phyloP scores from a whole-genome alignment of 2,113 vertebrate species.

The Bostrychus sinensis region DNA sequence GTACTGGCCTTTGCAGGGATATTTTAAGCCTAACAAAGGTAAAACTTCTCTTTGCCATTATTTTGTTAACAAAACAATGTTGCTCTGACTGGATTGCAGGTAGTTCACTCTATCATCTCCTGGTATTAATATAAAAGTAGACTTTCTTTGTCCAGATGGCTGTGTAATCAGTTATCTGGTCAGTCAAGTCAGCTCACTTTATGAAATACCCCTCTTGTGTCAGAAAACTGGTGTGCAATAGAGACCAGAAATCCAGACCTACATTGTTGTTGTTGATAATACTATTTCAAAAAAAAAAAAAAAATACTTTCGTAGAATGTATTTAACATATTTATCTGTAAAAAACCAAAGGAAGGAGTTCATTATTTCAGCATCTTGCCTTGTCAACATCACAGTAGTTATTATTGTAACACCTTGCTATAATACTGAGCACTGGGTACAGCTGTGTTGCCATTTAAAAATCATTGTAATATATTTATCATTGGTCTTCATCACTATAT shows the following conservation, averaged over 20 bases:
- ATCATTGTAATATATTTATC: constrained; percentile 47
- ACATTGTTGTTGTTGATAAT: constrained; percentile 43
- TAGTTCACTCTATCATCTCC: too few relatives aligned
- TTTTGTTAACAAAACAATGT: too few relatives aligned
- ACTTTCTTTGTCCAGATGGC: too few relatives aligned
- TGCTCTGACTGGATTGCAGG: too few relatives aligned
- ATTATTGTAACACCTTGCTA: constrained; percentile 41
- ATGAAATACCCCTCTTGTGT: constrained; percentile 32
- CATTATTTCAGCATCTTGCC: constrained; percentile 40
- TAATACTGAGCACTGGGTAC: constrained; percentile 65
- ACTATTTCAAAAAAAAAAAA: constrained; percentile 21
- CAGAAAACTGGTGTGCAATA: constrained; percentile 66
- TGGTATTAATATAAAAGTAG: too few relatives aligned
- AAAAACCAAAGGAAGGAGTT: constrained; percentile 54
- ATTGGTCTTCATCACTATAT: constrained; percentile 34
- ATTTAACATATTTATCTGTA: constrained; percentile 78
- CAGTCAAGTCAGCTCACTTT: neutral
- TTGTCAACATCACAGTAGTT: constrained; percentile 30
- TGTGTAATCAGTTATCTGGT: too few relatives aligned
- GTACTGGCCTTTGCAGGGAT: too few relatives aligned
- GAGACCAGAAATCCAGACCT: constrained; percentile 43
- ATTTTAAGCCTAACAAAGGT: too few relatives aligned
- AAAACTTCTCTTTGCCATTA: too few relatives aligned
- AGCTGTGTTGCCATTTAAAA: constrained; percentile 44
- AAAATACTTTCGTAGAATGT: constrained; percentile 67